These are phyloP conservation scores for Tinea pellionella DNA, from an alignment of 2,888 invertebrate genomes.

Conservation along the genomic window DNA sequence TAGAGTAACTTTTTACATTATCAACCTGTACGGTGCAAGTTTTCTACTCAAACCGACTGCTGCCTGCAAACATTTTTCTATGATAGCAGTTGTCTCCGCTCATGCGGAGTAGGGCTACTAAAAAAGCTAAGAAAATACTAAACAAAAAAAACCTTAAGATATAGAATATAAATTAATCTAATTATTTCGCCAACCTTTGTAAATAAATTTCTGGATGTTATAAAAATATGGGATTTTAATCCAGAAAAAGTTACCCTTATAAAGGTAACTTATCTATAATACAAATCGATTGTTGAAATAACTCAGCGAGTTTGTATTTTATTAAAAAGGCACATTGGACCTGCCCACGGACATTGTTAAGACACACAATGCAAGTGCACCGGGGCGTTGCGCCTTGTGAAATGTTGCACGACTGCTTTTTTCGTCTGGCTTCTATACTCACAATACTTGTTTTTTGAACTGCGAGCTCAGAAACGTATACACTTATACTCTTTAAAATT, in stretches of 20 bases:
- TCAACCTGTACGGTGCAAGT: no score
- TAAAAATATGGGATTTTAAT: no score
- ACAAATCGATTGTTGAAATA: slow-evolving; percentile 14
- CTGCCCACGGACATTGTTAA: slow-evolving; percentile 48
- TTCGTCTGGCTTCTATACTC: slow-evolving; percentile 69
- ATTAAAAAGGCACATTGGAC: slow-evolving; percentile 13
- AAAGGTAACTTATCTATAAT: slow-evolving; percentile 7
- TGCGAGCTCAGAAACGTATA: slow-evolving; percentile 39
- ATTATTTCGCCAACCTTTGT: no score
- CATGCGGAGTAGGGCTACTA: no score
- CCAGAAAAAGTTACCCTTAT: background rate
- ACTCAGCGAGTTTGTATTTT: slow-evolving; percentile 10
- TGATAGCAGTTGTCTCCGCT: no score
- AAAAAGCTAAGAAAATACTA: no score
- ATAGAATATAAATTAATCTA: no score
- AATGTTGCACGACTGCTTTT: slow-evolving; percentile 70
- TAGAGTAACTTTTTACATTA: no score
- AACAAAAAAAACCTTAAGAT: no score
- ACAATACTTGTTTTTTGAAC: slow-evolving; percentile 65
- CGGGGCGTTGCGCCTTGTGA: slow-evolving; percentile 67
- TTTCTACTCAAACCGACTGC: no score
- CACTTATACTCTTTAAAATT: slow-evolving; percentile 58
- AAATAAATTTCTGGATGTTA: no score
- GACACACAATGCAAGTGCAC: slow-evolving; percentile 63
- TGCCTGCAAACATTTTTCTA: no score